Evolutionary conservation across 2,888 invertebrate genomes (phyloP).

Genomic region (Lamellibrachia columna): DNA sequence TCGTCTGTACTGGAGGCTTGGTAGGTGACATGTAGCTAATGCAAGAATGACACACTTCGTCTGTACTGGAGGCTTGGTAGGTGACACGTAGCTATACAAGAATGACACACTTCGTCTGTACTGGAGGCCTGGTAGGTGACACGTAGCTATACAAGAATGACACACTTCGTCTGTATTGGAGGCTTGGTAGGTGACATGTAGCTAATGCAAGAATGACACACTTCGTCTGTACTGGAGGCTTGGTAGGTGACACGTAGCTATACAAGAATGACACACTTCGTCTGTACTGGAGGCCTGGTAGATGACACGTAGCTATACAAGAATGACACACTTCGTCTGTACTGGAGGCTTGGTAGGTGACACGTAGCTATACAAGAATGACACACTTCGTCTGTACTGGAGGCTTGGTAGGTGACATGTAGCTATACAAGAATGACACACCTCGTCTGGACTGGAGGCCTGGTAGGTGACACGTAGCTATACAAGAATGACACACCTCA

Average conservation of each 20-base stretch:
- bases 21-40: neutral
- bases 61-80: neutral
- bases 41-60: neutral
- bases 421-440: neutral
- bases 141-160: no score
- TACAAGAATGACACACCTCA: neutral
- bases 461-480: neutral
- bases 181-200: no score
- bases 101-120: constrained; percentile 75
- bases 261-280: neutral
- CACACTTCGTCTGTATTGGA: neutral
- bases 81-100: neutral
- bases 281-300: constrained; percentile 7
- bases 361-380: no score
- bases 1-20: neutral
- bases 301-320: neutral
- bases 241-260: no score
- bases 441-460: neutral
- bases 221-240: no score
- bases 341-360: neutral
- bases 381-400: constrained; percentile 74
- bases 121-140: constrained; percentile 78
- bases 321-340: neutral
- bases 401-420: no score
- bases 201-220: no score